phyloP scores from a whole-genome alignment of 2,888 invertebrate species.

The Trissonchulus latispiculum region DNA sequence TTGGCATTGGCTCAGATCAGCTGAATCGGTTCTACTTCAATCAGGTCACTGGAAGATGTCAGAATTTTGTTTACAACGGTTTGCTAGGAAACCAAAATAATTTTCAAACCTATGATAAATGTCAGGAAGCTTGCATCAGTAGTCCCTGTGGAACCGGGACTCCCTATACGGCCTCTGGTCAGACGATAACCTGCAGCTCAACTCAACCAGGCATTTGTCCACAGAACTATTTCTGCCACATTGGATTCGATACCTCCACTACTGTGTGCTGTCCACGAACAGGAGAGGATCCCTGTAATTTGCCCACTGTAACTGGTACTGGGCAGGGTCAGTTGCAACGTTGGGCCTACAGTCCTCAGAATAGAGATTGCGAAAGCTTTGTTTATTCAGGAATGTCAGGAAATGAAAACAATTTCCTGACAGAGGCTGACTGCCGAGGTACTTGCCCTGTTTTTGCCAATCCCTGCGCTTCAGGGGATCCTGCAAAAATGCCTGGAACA shows the following conservation, averaged over 20 bases:
- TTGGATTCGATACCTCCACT: background rate
- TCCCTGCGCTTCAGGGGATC: slow-evolving; percentile 18
- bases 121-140: slow-evolving; percentile 39
- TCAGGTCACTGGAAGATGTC: slow-evolving; percentile 31
- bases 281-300: slow-evolving; percentile 12
- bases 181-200: background rate
- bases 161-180: background rate
- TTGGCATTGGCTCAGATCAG: slow-evolving; percentile 33
- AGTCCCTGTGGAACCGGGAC: slow-evolving; percentile 11
- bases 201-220: slow-evolving; percentile 13
- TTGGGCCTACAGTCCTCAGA: background rate
- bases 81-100: slow-evolving; percentile 40
- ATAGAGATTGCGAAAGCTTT: slow-evolving; percentile 9
- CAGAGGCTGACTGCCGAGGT: slow-evolving; percentile 6
- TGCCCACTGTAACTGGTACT: slow-evolving; percentile 14
- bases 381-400: slow-evolving; percentile 26
- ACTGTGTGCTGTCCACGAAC: slow-evolving; percentile 20
- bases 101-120: slow-evolving; percentile 36
- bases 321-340: slow-evolving; percentile 13
- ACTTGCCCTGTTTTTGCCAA: slow-evolving; percentile 8
- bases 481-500: slow-evolving; percentile 1
- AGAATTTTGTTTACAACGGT: slow-evolving; percentile 34
- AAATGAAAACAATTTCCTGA: slow-evolving; percentile 33
- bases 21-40: slow-evolving; percentile 37
- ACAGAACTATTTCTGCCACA: slow-evolving; percentile 16